Evolutionary conservation across 2,888 invertebrate species (phyloP), one percentile per base, ranked within the genome.

Genomic region (Willowsia nigromaculata): DNA sequence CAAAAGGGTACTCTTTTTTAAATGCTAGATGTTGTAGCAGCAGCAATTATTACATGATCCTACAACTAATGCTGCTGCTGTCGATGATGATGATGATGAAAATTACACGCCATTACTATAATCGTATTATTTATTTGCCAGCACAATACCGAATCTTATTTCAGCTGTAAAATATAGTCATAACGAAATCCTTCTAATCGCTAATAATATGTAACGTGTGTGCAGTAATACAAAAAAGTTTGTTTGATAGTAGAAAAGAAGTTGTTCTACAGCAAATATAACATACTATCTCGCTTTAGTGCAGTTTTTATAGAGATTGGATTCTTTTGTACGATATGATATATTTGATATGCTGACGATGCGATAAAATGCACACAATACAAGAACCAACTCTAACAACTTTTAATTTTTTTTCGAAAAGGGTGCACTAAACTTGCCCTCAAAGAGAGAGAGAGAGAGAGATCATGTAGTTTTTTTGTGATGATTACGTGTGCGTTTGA

Each of bases 361-460:
- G 50, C 47, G 76, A 76, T 76, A 47, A 50, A 47, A 43, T 74
- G 47, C 27, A 27, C n/a, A 47, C 74, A 50, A 25, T 50, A 74
- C 47, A 53, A 27, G 22, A 76, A 76, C 1, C 43, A 43, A 37
- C 25, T 56, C 40, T 18, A 84, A 27, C 80, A 56, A 80, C 80
- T 80, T 40, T 43, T 74, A 76, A 56, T 76, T 50, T 33, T 78
- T 80, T 80, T 59, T 59, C 25, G 71, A 74, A 68, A 80, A 80
- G 68, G 80, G 86, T 86, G 86, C 86, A 86, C 40, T 87, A 87
- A 87, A 87, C 87, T 87, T 87, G 87, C 87, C 87, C 87, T 87
- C 82, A 74, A 33, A 80, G 53, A 53, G 33, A 62, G 27, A 68
- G 30, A 74, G 25, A 80, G 53, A 53, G 33, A 62, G 27, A 68